Evolutionary conservation across 2,797 vertebrate genomes (phyloP).

Genomic region (Etheostoma nigrum): DNA sequence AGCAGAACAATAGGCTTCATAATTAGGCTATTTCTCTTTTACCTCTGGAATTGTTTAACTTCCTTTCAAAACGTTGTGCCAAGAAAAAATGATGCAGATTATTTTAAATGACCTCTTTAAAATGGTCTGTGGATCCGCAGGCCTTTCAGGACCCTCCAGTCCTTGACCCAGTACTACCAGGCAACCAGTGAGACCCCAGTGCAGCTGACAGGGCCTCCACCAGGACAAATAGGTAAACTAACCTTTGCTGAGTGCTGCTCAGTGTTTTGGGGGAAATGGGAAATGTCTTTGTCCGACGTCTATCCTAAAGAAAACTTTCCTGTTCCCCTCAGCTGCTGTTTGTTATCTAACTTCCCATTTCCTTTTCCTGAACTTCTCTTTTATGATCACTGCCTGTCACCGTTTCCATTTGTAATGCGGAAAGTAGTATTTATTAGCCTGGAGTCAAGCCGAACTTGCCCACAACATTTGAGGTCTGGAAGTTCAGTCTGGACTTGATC

Average conservation of each 20-base stretch:
- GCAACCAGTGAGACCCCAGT: no score
- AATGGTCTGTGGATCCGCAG: not conserved
- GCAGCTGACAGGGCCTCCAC: not conserved
- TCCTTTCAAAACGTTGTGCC: no score
- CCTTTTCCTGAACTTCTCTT: not conserved
- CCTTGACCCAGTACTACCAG: no score
- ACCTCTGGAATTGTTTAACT: not conserved
- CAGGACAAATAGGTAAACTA: not conserved
- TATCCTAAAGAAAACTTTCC: not conserved
- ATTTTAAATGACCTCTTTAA: not conserved
- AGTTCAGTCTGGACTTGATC: no score
- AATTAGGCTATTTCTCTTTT: not conserved
- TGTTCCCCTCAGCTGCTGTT: not conserved
- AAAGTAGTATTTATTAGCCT: no score
- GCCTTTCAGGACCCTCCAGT: rapidly evolving
- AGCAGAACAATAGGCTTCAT: not conserved
- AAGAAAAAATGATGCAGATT: no score
- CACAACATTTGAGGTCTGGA: no score
- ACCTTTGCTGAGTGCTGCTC: not conserved
- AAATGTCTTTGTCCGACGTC: not conserved
- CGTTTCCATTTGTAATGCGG: not conserved
- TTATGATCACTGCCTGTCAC: not conserved
- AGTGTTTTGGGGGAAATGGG: not conserved
- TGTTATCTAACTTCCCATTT: not conserved
- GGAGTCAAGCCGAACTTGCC: no score